Evolutionary conservation across 1,140 invertebrate species (phyloP).

Genomic region (Bombus confusus): DNA sequence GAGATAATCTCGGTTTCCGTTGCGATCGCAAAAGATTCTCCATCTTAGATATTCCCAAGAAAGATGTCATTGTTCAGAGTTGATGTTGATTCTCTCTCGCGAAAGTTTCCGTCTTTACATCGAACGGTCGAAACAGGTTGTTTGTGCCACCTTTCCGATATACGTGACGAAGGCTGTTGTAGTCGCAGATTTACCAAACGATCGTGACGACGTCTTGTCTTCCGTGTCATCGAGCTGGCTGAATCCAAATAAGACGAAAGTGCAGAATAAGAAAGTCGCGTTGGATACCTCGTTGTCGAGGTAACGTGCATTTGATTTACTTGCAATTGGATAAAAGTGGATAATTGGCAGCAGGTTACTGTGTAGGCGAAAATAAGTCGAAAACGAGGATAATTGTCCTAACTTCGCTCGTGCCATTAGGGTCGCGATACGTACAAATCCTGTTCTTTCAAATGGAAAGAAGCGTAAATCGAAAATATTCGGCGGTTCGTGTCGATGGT

Average conservation of each 20-base stretch:
- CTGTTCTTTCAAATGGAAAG: background rate
- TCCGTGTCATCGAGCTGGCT: background rate
- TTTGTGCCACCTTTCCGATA: background rate
- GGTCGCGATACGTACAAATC: background rate
- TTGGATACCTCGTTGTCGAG: background rate
- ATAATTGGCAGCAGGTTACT: too few species aligned
- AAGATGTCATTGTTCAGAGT: background rate
- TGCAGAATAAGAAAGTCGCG: background rate
- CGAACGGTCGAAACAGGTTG: background rate
- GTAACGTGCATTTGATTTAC: background rate
- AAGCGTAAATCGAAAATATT: background rate
- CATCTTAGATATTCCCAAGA: background rate
- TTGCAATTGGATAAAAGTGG: too few species aligned
- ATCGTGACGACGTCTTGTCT: background rate
- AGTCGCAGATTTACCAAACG: background rate
- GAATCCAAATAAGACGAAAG: background rate
- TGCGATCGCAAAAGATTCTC: background rate
- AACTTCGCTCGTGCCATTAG: background rate
- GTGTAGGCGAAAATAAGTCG: too few species aligned
- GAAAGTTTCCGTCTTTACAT: background rate
- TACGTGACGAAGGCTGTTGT: background rate
- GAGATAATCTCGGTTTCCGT: conserved; percentile 2
- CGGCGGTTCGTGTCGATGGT: background rate
- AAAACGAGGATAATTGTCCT: too few species aligned
- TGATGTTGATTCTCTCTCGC: background rate